Evolutionary conservation across 2,797 vertebrate genomes (phyloP), one percentile per base, ranked within the genome.

Genomic region (Typhlichthys eigenmanni): DNA sequence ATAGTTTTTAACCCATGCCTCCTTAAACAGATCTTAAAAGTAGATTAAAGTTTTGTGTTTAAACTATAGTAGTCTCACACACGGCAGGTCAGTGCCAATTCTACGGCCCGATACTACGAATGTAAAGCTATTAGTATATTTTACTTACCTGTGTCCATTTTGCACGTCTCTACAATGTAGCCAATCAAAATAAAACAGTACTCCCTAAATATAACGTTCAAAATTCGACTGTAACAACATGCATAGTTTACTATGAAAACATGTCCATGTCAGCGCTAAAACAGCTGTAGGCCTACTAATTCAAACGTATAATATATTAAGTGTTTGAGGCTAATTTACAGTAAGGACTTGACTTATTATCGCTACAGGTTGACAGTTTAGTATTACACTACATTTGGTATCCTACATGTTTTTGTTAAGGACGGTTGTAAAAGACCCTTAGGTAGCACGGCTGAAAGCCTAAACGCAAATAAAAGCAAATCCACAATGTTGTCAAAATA

Each of bases 91-190:
- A 4, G 12, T n/a, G 10, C 7, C 4, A 10, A 48, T 48, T 48
- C 1, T 48, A 13, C n/a, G 47, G 10, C 47, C 10, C 12, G 12
- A 13, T 12, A 13, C 47, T 48, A 48, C 16, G 8, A 51, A 51
- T 14, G 14, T 14, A 9, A 17, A 51, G 14, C n/a, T 14, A 51
- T 14, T 17, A 8, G 14, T 17, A 6, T 64, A 43, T 38, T 3
- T 34, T 19, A 65, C 85, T 89, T 81, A 90, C 88, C 88, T 4
- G 78, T 62, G 61, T 66, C 79, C 88, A 90, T 90, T 38, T 56
- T 66, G 8, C 32, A 60, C 47, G 17, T 45, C n/a, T 24, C 13
- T 60, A 47, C 47, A 48, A 60, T 54, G 48, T 52, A 60, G 49
- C 57, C 55, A 68, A 59, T 61, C 60, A 38, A 34, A 12, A 34